Conservation (phyloP, 92 coral and sea anemone species). For the Siderastrea radians region DNA sequence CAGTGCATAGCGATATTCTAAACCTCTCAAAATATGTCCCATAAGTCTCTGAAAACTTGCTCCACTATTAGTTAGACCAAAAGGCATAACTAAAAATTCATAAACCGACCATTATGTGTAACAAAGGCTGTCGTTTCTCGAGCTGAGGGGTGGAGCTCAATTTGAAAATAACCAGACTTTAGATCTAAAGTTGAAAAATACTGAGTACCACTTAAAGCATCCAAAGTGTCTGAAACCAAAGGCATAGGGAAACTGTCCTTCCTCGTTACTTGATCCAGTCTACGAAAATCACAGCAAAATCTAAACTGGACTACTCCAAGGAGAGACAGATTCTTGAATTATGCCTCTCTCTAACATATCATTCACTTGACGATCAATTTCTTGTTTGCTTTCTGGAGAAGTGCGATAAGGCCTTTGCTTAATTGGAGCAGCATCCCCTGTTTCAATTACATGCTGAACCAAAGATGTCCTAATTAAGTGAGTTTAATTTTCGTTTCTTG, state of each 20-base stretch:
- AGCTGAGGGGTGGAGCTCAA: conserved; percentile 7
- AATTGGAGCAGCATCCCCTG: no score
- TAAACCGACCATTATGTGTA: conserved; percentile 15
- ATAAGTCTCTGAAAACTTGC: conserved; percentile 36
- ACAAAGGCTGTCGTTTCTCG: conserved; percentile 25
- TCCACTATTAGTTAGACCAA: conserved; percentile 25
- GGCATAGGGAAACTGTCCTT: conserved; percentile 65
- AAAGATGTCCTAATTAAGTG: not conserved
- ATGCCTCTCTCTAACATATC: conserved; percentile 49
- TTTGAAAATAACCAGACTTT: conserved; percentile 52
- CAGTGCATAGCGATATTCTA: conserved; percentile 12
- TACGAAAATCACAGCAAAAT: conserved; percentile 52
- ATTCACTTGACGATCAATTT: conserved; percentile 1
- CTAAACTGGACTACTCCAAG: not conserved
- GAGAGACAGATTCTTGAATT: conserved; percentile 35
- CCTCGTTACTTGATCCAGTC: not conserved
- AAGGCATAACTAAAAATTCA: conserved; percentile 5
- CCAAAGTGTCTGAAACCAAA: conserved; percentile 32
- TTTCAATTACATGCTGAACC: conserved; percentile 15
- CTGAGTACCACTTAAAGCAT: conserved; percentile 22
- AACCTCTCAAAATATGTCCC: conserved; percentile 16
- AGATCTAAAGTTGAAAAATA: conserved; percentile 46
- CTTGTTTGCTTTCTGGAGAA: no score
- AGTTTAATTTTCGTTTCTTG: no score
- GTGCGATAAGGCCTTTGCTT: no score